Base-by-base conservation (phyloP, 2,113 vertebrate species). In the Hepsetus odoe region DNA sequence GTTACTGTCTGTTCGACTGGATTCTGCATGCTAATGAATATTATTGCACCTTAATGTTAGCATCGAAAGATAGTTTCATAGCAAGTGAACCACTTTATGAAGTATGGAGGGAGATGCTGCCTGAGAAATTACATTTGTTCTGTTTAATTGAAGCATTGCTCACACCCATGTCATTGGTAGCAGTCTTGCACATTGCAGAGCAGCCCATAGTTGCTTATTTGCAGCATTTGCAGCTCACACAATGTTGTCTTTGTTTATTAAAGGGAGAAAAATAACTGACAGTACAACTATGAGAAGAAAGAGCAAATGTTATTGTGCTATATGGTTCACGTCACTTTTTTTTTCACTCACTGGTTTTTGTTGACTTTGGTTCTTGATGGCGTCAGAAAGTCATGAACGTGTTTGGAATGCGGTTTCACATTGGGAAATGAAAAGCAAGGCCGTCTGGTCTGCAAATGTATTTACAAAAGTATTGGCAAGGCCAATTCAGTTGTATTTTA, bases 61-160 rank as follows among this genome's bases (percentile, higher is more conserved):
- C 24, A 51, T 51, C 11, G 20, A 55, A 66, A 76, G 28, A 35
- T 32, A 76, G 26, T 66, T 40, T 22, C 61, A 55, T 62, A 66
- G 62, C 46, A 32, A 20, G 46, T 46, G 38, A 32, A 12, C 51
- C 12, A 16, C 11, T 66, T 32, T 40, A 65, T 72, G 30, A 55
- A n/a, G 10, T 55, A 18, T 8, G 28, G 33, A 66, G 22, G 40
- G 44, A 53, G 22, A 53, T n/a, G 16, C 51, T 51, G 61, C 24
- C 7, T 53, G 44, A 66, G 42, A 75, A 66, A 66, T 75, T 5
- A 65, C 72, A 51, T 74, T 74, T 51, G 58, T 74, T 65, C 59
- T 59, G 65, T 16, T 75, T 65, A 59, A 65, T 75, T 75, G 26
- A 65, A 35, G 28, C 59, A 12, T 14, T 53, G n/a, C 49, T 38